phyloP scores from a whole-genome alignment of 2,888 invertebrate genomes.

The Folsomia candida region DNA sequence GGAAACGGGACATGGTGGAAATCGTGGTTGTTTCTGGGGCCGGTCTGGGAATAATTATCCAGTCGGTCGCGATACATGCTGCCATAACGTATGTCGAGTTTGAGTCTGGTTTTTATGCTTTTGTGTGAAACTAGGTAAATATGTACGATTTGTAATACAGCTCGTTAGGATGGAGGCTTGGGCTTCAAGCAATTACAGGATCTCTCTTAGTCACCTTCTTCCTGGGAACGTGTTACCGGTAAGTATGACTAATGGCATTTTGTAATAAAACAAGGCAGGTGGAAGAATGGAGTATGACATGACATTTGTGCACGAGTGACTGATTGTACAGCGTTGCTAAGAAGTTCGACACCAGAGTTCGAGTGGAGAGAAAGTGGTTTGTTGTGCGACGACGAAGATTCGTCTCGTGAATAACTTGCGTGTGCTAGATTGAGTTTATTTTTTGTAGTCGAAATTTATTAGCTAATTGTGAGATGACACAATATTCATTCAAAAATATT shows the following conservation, averaged over 20 bases:
- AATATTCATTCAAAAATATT: no score
- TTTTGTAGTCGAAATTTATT: conserved; percentile 47
- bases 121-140: not conserved
- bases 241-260: not conserved
- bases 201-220: conserved; percentile 81
- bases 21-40: conserved; percentile 83
- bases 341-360: not conserved
- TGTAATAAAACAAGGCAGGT: not conserved
- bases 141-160: conserved; percentile 58
- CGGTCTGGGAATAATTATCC: conserved; percentile 56
- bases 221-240: conserved; percentile 81
- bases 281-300: no score
- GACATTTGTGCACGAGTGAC: no score
- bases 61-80: conserved; percentile 33
- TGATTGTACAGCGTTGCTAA: no score
- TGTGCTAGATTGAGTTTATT: conserved; percentile 39
- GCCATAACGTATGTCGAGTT: conserved; percentile 38
- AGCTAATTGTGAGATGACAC: no score
- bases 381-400: conserved; percentile 26
- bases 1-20: conserved; percentile 78
- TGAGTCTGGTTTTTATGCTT: no score
- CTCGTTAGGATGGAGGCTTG: conserved; percentile 76
- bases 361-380: conserved; percentile 17
- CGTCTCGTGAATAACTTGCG: conserved; percentile 36
- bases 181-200: conserved; percentile 81